phyloP scores from a whole-genome alignment of 2,888 invertebrate genomes.

The Erebia ligea region DNA sequence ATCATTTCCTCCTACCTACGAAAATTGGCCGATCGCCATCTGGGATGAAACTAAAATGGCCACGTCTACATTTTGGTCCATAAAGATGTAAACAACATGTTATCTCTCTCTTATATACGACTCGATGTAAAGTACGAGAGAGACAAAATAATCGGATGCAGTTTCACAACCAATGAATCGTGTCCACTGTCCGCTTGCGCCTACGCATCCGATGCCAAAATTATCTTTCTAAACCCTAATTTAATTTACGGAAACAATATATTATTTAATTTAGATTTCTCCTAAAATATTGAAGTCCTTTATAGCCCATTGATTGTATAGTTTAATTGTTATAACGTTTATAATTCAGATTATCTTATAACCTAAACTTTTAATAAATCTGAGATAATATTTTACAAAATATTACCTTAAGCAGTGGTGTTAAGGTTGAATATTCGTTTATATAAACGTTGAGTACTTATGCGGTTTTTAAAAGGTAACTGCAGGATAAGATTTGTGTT shows the following conservation, averaged over 20 bases:
- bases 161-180: conserved; percentile 76
- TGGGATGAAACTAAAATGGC: conserved; percentile 77
- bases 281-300: background rate
- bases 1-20: conserved; percentile 75
- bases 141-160: conserved; percentile 60
- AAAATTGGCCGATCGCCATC: conserved; percentile 68
- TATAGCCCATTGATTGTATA: background rate
- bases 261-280: background rate
- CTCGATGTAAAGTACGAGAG: conserved; percentile 48
- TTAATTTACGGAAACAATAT: background rate
- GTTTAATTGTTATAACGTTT: conserved; percentile 15
- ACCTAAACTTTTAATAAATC: conserved; percentile 49
- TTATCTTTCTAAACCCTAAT: conserved; percentile 45
- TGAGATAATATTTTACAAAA: conserved; percentile 61
- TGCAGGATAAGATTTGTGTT: conserved; percentile 52
- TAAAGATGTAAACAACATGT: conserved; percentile 66
- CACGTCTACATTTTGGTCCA: conserved; percentile 74
- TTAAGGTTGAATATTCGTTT: conserved; percentile 51
- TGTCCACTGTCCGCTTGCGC: conserved; percentile 75
- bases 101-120: conserved; percentile 55
- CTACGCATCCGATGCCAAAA: conserved; percentile 65
- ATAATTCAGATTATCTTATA: conserved; percentile 36
- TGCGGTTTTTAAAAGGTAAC: conserved; percentile 34
- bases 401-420: conserved; percentile 34
- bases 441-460: conserved; percentile 31